phyloP scores from a whole-genome alignment of 2,797 vertebrate species.

The Streptopelia turtur region DNA sequence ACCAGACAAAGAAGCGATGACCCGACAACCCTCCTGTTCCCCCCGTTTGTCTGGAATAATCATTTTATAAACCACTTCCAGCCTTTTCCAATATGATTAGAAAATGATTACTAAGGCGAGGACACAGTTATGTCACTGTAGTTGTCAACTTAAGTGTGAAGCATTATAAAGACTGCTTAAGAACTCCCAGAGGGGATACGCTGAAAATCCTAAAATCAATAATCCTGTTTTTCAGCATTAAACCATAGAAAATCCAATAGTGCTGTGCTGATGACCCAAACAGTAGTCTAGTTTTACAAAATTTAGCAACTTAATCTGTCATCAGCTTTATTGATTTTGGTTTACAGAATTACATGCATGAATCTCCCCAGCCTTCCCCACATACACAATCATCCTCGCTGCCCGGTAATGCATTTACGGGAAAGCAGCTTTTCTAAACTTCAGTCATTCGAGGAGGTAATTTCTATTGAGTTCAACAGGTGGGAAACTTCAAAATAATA shows the following conservation, averaged over 20 bases:
- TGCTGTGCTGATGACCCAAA: conserved; percentile 65
- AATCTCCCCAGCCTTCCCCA: conserved; percentile 47
- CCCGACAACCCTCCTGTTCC: conserved; percentile 28
- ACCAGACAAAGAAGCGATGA: conserved; percentile 54
- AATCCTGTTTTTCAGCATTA: conserved; percentile 80
- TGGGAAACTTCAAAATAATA: conserved; percentile 52
- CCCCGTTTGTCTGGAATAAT: conserved; percentile 33
- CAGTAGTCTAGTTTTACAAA: conserved; percentile 72
- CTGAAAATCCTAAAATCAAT: conserved; percentile 87
- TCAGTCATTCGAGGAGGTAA: conserved; percentile 3
- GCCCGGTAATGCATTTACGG: conserved; percentile 41
- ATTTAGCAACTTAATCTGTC: conserved; percentile 74
- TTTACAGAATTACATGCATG: conserved; percentile 77
- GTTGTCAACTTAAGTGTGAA: conserved; percentile 80
- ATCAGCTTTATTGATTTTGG: conserved; percentile 82
- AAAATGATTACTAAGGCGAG: conserved; percentile 72
- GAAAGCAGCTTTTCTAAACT: conserved; percentile 57
- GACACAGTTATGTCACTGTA: conserved; percentile 67
- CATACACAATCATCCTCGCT: not conserved
- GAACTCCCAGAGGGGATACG: conserved; percentile 69
- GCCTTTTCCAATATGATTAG: conserved; percentile 75
- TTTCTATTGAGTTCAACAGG: conserved; percentile 59
- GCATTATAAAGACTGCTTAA: conserved; percentile 77
- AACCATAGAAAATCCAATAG: conserved; percentile 79
- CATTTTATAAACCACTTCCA: conserved; percentile 73